Conservation (phyloP, 2,888 invertebrate genomes). For the Brachyptera putata region DNA sequence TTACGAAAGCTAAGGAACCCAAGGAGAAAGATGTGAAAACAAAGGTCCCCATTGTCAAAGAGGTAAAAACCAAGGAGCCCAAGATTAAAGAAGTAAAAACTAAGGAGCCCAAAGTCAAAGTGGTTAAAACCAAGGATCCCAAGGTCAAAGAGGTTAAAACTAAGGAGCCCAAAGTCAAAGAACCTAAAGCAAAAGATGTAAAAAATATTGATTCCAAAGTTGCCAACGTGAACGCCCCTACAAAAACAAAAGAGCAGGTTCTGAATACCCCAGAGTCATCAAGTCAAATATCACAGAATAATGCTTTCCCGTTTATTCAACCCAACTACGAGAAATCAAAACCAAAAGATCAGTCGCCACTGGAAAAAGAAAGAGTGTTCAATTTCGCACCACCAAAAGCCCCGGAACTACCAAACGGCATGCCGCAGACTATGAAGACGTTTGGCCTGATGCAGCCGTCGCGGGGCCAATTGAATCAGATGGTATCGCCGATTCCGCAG, state of each 20-base stretch:
- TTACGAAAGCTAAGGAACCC: constrained; percentile 7
- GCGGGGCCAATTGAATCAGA: background rate
- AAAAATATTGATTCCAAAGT: background rate
- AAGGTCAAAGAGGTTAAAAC: constrained; percentile 4
- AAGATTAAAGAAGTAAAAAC: constrained; percentile 1
- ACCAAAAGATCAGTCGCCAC: background rate
- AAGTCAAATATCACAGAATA: constrained; percentile 9
- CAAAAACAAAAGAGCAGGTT: too few species aligned
- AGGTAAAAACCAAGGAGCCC: constrained; percentile 1
- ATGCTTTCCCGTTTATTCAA: background rate
- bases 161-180: background rate
- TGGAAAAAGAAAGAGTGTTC: background rate
- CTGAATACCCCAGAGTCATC: too few species aligned
- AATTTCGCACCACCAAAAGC: background rate
- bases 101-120: background rate
- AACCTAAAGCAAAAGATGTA: background rate
- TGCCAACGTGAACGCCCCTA: background rate
- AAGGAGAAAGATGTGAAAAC: constrained; percentile 12
- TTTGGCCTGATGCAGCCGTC: constrained; percentile 9
- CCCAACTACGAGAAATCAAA: background rate
- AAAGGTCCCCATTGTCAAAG: too few species aligned
- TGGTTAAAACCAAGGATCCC: background rate
- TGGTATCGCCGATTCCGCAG: background rate
- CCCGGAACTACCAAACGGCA: background rate
- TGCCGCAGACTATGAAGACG: background rate